Percentiles rank a stretch among this genome's conserved stretches.
These are phyloP conservation scores for Chrysina gloriosa DNA, from an alignment of 2,888 invertebrate species.

Conservation along the genomic window DNA sequence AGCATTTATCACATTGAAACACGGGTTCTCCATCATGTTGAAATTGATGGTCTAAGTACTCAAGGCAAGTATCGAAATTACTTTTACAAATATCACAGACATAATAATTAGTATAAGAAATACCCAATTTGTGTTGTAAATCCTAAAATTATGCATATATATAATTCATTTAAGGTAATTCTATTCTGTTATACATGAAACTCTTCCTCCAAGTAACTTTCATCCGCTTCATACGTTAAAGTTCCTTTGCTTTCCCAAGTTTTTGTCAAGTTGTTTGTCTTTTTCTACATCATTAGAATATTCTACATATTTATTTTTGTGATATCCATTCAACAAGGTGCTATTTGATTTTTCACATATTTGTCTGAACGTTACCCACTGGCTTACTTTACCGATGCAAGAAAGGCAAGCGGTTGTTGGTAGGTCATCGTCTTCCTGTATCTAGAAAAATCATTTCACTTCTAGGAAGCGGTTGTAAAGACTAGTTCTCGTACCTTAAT, in stretches of 20 bases:
- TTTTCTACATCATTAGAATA: not conserved
- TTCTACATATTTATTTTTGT: slow-evolving; percentile 25
- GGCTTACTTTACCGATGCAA: slow-evolving; percentile 53
- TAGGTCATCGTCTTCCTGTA: slow-evolving; percentile 50
- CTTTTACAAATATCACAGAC: slow-evolving; percentile 53
- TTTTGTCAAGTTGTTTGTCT: too few relatives aligned
- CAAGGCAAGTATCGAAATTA: slow-evolving; percentile 51
- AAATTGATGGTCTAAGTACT: slow-evolving; percentile 56
- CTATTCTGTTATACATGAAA: slow-evolving; percentile 34
- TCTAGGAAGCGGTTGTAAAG: not conserved
- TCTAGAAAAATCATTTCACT: slow-evolving; percentile 45
- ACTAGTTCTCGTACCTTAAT: slow-evolving; percentile 48
- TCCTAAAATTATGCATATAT: slow-evolving; percentile 44
- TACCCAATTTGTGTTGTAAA: slow-evolving; percentile 43
- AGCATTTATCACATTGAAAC: slow-evolving; percentile 56
- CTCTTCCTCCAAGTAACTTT: slow-evolving; percentile 38
- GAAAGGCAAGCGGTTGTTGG: slow-evolving; percentile 52
- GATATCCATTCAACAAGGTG: slow-evolving; percentile 45
- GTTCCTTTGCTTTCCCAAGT: too few relatives aligned
- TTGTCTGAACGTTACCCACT: slow-evolving; percentile 54
- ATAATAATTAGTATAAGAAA: slow-evolving; percentile 47
- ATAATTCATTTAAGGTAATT: not conserved
- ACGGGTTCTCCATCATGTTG: slow-evolving; percentile 54
- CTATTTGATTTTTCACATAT: slow-evolving; percentile 54
- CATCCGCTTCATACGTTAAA: slow-evolving; percentile 43